Base-by-base conservation (phyloP, 2,888 invertebrate genomes). In the Nemurella pictetii region DNA sequence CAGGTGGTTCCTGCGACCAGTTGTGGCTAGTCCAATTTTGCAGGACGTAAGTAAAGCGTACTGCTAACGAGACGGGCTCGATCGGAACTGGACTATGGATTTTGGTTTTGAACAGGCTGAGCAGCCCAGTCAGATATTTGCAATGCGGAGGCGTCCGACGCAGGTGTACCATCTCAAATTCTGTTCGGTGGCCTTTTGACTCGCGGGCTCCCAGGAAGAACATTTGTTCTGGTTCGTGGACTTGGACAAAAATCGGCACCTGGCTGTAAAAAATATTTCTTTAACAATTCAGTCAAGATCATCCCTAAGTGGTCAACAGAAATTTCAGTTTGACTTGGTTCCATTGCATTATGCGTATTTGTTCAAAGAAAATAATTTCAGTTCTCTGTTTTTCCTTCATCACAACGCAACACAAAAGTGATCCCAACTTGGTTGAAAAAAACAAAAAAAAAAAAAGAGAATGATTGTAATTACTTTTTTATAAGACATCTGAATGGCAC, bases 41-140 rank as follows among this genome's bases (percentile, higher is more conserved):
- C 80, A 94, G 89, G 86, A 93, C 90, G 90, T 96, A 96, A n/a
- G 95, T 95, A 89, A 95, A 94, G 88, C 96, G 94, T 9, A 94
- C 93, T 20, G 96, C 95, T 15, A 96, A 93, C 83, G 93, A 91
- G 28, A 95, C 94, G 75, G 95, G 93, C 87, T 94, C 94, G 82
- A 93, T 90, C 81, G 87, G 90, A 87, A 89, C 86, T 88, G 91
- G 88, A 88, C 89, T 26, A 92, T 93, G 93, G 89, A 96, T 93
- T 93, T 97, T 99, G 29, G 96, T 95, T 91, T 97, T 97, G 89
- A 99, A 99, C 86, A 99, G 91, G 88, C 95, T 94, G 73, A 98
- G 91, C 82, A 99, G 92, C 1, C 94, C 94, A 86, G 94, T 95
- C 0, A 99, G 92, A 90, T 97, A 96, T 87, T 94, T 94, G 89